Conservation (phyloP, 2,797 vertebrate genomes). For the Coendou prehensilis region DNA sequence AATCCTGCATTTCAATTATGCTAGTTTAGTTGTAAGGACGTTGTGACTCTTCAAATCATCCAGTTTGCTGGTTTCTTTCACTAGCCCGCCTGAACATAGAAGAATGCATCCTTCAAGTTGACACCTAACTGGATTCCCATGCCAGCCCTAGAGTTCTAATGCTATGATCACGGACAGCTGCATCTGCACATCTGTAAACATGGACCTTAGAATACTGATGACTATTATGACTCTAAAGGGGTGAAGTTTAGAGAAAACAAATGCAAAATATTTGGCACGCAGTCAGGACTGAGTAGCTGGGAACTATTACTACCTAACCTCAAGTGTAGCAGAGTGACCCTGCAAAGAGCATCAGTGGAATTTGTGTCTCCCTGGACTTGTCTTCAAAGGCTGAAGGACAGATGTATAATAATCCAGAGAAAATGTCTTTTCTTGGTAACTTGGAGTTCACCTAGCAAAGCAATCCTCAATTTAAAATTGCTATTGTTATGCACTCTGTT, state of each 20-base stretch:
- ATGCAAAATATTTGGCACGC: not conserved
- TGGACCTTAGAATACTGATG: not conserved
- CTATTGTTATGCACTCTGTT: not conserved
- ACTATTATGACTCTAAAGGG: not conserved
- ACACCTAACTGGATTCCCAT: not conserved
- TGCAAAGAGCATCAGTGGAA: not conserved
- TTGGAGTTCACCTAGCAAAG: not conserved
- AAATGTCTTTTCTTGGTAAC: not conserved
- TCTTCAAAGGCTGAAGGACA: not conserved
- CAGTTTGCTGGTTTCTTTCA: slow-evolving; percentile 75
- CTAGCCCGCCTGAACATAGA: slow-evolving; percentile 3
- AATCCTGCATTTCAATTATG: not conserved
- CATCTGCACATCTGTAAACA: not conserved
- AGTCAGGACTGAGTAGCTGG: not conserved
- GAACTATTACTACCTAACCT: not conserved
- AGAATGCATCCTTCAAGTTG: not conserved
- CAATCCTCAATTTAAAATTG: not conserved
- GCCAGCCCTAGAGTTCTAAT: not conserved
- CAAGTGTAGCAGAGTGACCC: not conserved
- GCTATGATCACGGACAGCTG: not conserved
- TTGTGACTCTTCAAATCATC: slow-evolving; percentile 80
- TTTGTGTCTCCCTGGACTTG: not conserved
- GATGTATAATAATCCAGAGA: not conserved
- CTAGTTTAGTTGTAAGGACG: slow-evolving; percentile 76
- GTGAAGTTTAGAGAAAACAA: not conserved